Evolutionary conservation across 2,888 invertebrate genomes (phyloP).

Genomic region (Atrina japonica): DNA sequence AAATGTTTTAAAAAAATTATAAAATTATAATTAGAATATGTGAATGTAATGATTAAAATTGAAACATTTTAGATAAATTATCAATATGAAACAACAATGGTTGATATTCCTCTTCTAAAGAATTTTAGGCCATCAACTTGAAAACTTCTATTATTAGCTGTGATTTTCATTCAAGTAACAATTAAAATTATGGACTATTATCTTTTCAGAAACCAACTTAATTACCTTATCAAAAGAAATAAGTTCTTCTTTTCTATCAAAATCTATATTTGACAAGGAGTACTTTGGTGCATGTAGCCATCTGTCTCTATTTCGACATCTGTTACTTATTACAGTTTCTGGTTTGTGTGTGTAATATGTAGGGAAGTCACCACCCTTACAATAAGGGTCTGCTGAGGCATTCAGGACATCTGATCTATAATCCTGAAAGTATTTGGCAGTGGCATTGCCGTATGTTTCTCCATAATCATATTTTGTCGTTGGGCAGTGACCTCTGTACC

Average conservation of each 20-base stretch:
- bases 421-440: slow-evolving; percentile 81
- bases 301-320: slow-evolving; percentile 76
- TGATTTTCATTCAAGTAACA: no score
- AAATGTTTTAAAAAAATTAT: no score
- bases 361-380: slow-evolving; percentile 79
- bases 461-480: slow-evolving; percentile 80
- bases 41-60: no score
- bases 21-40: no score
- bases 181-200: no score
- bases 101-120: no score
- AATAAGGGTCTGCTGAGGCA: slow-evolving; percentile 76
- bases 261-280: slow-evolving; percentile 76
- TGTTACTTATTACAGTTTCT: slow-evolving; percentile 78
- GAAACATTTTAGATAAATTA: no score
- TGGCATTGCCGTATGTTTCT: slow-evolving; percentile 80
- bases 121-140: no score
- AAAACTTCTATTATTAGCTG: no score
- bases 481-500: slow-evolving; percentile 80
- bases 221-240: slow-evolving; percentile 74
- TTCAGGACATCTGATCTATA: slow-evolving; percentile 77
- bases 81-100: no score
- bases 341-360: slow-evolving; percentile 80
- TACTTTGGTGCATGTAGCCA: slow-evolving; percentile 78
- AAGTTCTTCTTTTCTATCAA: slow-evolving; percentile 78
- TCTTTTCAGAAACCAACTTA: no score